A percentile compares a stretch with the other conserved stretches of the same genome.
phyloP scores from a whole-genome alignment of 2,888 invertebrate species.

The Cecidostiba fungosa region DNA sequence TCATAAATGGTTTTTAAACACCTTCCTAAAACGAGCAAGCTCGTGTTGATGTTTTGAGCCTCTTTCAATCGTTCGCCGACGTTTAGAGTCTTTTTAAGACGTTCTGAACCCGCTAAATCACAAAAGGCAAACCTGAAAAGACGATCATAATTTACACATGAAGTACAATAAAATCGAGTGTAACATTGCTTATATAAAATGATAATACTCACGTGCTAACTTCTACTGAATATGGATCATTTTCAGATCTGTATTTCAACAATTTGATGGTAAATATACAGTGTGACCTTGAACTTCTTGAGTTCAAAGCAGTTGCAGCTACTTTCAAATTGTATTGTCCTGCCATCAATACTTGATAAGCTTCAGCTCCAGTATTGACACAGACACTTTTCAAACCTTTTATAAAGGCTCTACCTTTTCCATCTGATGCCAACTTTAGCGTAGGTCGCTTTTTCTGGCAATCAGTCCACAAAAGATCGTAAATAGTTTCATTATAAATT shows the following conservation, averaged over 20 bases:
- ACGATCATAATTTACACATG: not conserved
- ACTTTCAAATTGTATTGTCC: conserved; percentile 91
- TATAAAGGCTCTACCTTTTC: conserved; percentile 73
- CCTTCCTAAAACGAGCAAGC: conserved; percentile 91
- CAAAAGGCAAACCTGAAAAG: conserved; percentile 87
- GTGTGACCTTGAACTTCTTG: conserved; percentile 94
- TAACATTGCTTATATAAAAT: not conserved
- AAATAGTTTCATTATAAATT: conserved; percentile 94
- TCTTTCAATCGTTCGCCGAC: conserved; percentile 91
- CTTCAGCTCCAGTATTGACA: conserved; percentile 89
- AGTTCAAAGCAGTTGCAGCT: conserved; percentile 92
- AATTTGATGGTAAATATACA: conserved; percentile 94
- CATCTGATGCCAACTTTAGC: conserved; percentile 75
- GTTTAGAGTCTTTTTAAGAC: conserved; percentile 90
- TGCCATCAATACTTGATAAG: conserved; percentile 89
- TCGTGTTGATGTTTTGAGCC: conserved; percentile 95
- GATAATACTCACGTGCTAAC: conserved; percentile 74
- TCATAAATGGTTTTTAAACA: conserved; percentile 87
- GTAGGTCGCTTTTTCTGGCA: conserved; percentile 72
- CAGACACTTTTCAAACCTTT: conserved; percentile 82
- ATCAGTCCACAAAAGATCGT: conserved; percentile 87
- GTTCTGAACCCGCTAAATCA: conserved; percentile 96
- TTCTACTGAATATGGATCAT: conserved; percentile 71
- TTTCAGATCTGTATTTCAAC: conserved; percentile 82
- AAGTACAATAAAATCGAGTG: conserved; percentile 23